These are phyloP conservation scores for Gasteruption jaculator DNA, from an alignment of 2,888 invertebrate species.

Conservation along the genomic window DNA sequence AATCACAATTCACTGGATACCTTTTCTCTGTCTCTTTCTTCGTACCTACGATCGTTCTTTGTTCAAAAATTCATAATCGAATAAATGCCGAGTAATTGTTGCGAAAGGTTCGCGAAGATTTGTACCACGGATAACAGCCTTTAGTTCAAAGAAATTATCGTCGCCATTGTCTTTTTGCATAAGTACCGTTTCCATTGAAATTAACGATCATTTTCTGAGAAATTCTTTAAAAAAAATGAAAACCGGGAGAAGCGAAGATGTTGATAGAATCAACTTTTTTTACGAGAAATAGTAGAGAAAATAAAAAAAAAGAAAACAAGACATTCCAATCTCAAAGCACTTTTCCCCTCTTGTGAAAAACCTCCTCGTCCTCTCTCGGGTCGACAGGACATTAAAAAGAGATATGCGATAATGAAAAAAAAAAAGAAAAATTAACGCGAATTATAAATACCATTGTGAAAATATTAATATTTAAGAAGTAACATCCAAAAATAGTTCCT, in stretches of 20 bases:
- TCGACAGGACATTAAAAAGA: slow-evolving; percentile 30
- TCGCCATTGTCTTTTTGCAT: too few relatives aligned
- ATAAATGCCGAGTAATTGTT: too few relatives aligned
- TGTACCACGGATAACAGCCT: too few relatives aligned
- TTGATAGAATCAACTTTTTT: slow-evolving; percentile 4
- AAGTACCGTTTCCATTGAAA: background rate
- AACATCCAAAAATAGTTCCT: slow-evolving; percentile 49
- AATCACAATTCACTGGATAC: slow-evolving; percentile 47
- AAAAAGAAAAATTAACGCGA: slow-evolving; percentile 20
- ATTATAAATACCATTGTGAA: slow-evolving; percentile 38
- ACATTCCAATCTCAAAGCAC: slow-evolving; percentile 46
- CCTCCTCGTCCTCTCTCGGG: slow-evolving; percentile 23
- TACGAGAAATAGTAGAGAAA: background rate
- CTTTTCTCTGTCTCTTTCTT: slow-evolving; percentile 37
- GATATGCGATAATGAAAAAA: slow-evolving; percentile 16
- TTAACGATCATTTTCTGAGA: slow-evolving; percentile 3
- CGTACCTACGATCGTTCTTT: slow-evolving; percentile 34
- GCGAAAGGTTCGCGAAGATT: too few relatives aligned
- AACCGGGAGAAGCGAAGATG: background rate
- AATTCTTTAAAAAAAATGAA: background rate
- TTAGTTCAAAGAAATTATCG: too few relatives aligned
- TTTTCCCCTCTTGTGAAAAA: slow-evolving; percentile 8
- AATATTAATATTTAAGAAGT: slow-evolving; percentile 45
- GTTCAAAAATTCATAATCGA: slow-evolving; percentile 30
- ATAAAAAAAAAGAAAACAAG: slow-evolving; percentile 20